phyloP scores from a whole-genome alignment of 1,140 invertebrate species.

The Musca domestica region DNA sequence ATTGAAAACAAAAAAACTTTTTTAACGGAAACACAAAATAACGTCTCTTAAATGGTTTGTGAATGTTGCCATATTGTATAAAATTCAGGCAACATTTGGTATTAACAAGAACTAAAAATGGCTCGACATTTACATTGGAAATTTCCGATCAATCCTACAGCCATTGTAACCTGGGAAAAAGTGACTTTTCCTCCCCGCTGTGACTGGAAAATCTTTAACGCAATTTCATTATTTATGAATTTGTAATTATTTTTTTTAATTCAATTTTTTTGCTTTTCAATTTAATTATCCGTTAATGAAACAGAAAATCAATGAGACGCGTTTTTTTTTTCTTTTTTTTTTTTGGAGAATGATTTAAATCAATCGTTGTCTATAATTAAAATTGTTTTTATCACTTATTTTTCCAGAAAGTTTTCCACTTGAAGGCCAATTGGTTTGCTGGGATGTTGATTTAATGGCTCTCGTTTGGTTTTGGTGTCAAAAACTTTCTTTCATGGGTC shows the following conservation, averaged over 20 bases:
- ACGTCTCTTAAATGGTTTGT: background rate
- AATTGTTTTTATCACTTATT: constrained; percentile 38
- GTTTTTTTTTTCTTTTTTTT: constrained; percentile 25
- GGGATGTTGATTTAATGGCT: no score
- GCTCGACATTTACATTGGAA: background rate
- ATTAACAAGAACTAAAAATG: constrained; percentile 1
- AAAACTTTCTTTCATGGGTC: no score
- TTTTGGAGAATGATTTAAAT: constrained; percentile 24
- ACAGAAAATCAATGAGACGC: background rate
- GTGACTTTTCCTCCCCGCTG: background rate
- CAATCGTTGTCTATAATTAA: constrained; percentile 12
- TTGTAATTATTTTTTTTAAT: background rate
- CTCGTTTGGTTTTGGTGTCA: no score
- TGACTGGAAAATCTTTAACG: background rate
- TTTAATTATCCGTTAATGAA: constrained; percentile 11
- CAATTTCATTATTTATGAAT: constrained; percentile 1
- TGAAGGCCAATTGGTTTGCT: no score
- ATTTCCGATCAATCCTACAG: background rate
- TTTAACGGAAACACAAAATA: background rate
- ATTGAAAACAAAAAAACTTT: constrained; percentile 3
- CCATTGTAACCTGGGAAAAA: background rate
- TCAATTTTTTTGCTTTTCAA: constrained; percentile 7
- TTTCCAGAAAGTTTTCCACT: constrained; percentile 39
- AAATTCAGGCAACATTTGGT: constrained; percentile 14
- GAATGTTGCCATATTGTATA: constrained; percentile 17